Conservation (phyloP, 1,140 invertebrate species). For the Cydia amplana region DNA sequence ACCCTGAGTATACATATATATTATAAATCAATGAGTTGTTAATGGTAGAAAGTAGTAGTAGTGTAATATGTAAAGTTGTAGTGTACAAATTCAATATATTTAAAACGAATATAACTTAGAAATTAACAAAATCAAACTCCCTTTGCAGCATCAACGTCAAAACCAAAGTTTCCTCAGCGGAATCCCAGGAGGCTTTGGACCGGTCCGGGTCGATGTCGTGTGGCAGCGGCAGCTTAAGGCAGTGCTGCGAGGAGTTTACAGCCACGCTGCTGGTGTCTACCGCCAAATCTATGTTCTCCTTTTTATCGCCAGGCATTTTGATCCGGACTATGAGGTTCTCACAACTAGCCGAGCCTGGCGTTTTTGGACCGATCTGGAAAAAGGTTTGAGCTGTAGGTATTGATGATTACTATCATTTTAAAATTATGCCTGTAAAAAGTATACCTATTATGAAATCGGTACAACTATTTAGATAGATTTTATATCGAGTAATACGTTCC, state of each 20-base stretch:
- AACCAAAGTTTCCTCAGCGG: conserved; percentile 83
- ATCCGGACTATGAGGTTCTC: conserved; percentile 90
- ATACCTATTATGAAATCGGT: too few species aligned
- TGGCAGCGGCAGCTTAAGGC: conserved; percentile 87
- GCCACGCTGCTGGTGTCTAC: conserved; percentile 86
- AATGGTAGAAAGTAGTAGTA: background rate
- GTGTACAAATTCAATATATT: background rate
- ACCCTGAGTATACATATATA: too few species aligned
- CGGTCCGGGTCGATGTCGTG: conserved; percentile 89
- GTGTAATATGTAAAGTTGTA: background rate
- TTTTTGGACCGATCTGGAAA: conserved; percentile 90
- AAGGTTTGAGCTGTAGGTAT: background rate
- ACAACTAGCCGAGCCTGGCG: conserved; percentile 89
- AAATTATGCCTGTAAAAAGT: too few species aligned
- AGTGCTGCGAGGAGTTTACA: conserved; percentile 81
- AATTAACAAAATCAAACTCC: conserved; percentile 92
- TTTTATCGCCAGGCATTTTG: conserved; percentile 85
- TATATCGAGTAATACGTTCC: too few species aligned
- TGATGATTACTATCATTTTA: background rate
- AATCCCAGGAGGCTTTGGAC: conserved; percentile 89
- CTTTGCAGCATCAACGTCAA: conserved; percentile 85
- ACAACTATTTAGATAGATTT: too few species aligned
- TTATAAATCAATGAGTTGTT: too few species aligned
- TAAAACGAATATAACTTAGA: conserved; percentile 78
- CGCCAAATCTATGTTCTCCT: conserved; percentile 83